Base-by-base conservation (phyloP, 2,888 invertebrate species). In the Elegia similella region DNA sequence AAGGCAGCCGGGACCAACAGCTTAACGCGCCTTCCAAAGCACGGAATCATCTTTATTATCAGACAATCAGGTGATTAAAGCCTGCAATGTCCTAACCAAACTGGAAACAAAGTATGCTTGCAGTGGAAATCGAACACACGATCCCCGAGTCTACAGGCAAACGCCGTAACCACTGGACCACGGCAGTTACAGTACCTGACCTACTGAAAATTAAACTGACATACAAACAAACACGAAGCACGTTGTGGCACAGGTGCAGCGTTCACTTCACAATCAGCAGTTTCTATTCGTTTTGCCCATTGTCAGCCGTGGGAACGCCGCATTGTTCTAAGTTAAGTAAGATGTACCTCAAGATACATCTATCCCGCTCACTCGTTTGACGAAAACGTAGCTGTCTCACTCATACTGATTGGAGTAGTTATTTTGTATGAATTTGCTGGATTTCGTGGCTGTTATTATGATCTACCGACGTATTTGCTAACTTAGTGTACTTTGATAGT, bases 231-330 rank as follows among this genome's bases (percentile, higher is more conserved):
- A 38, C n/a, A n/a, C 38, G 10, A 38, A 10, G 23, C 38, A n/a
- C 38, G 38, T 38, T 38, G 38, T n/a, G 12, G n/a, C 5, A 10
- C 38, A 38, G 38, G 12, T 38, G 38, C 38, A 38, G 10, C 12
- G 34, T 38, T 12, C 12, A n/a, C 38, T 38, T 38, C 38, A 38
- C 38, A 38, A 10, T 38, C 38, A 50, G 5, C 16, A 8, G 13
- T 50, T 50, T 32, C 34, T 30, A 50, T 13, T 15, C 16, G n/a
- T 50, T 50, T 46, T 46, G 46, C 23, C 23, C 46, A 46, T 46
- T 46, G 46, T 46, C 46, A 23, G 12, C 23, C 46, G 46, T 46
- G 46, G 6, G 46, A 46, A 46, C 38, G 8, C 5, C n/a, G n/a
- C 38, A 38, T 38, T 38, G 38, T 38, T 38, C 38, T 38, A 38